phyloP scores from a whole-genome alignment of 2,113 vertebrate genomes.

The Diglossa brunneiventris region DNA sequence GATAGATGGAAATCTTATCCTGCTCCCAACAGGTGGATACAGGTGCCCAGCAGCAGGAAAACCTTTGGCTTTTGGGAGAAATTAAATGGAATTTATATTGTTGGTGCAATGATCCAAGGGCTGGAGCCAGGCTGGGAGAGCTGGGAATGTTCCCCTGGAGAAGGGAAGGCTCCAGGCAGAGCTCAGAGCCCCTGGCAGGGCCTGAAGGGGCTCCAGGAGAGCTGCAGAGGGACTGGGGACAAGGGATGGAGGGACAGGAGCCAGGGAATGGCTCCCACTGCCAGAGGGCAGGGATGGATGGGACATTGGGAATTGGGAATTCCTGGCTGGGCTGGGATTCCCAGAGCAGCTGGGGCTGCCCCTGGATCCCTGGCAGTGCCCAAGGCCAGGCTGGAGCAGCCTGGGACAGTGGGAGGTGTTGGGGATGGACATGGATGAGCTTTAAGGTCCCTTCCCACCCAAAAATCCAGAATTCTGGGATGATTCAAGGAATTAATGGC shows the following conservation, averaged over 20 bases:
- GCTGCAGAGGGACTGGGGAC: too few species aligned
- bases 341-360: background rate
- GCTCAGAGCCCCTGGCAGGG: too few species aligned
- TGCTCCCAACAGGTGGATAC: fast-evolving
- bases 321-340: background rate
- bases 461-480: background rate
- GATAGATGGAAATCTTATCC: fast-evolving
- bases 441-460: background rate
- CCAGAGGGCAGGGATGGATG: background rate
- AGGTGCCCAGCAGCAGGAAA: background rate
- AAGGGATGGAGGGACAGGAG: background rate
- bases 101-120: background rate
- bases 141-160: background rate
- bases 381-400: background rate
- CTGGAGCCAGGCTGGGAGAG: background rate
- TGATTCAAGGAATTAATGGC: background rate
- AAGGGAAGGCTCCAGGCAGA: background rate
- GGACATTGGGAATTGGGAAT: background rate
- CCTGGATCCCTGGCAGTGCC: background rate
- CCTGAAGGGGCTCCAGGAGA: too few species aligned
- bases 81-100: background rate
- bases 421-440: fast-evolving
- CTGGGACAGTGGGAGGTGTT: fast-evolving
- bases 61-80: background rate
- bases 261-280: background rate